phyloP scores from a whole-genome alignment of 2,888 invertebrate genomes.

The Pseudeuparius sepicola region DNA sequence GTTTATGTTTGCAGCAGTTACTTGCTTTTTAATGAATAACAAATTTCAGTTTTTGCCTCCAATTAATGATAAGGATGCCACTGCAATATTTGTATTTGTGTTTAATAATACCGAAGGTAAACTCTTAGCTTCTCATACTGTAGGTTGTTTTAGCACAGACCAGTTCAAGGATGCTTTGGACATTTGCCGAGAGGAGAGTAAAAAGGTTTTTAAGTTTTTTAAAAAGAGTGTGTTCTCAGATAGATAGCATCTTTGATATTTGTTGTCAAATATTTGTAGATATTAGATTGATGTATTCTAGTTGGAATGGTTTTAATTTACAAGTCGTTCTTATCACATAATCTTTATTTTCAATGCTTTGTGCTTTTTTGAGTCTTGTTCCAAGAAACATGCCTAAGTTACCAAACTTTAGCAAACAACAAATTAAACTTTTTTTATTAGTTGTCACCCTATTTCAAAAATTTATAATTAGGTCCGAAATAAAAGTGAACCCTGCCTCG shows the following conservation, averaged over 20 bases:
- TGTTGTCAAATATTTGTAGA: background rate
- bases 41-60: slow-evolving; percentile 36
- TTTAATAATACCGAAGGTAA: slow-evolving; percentile 57
- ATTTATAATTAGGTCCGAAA: no score
- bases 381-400: no score
- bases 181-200: slow-evolving; percentile 55
- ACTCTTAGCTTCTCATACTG: slow-evolving; percentile 55
- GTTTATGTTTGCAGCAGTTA: slow-evolving; percentile 68
- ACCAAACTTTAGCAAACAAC: no score
- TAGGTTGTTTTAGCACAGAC: slow-evolving; percentile 55
- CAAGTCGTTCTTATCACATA: no score
- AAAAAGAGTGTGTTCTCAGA: no score
- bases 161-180: slow-evolving; percentile 58
- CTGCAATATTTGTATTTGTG: slow-evolving; percentile 60
- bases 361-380: no score
- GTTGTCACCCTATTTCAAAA: no score
- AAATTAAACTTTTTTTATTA: no score
- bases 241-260: no score
- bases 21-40: slow-evolving; percentile 58
- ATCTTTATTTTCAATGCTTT: no score
- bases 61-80: slow-evolving; percentile 41
- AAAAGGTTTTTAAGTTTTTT: slow-evolving; percentile 63
- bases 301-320: slow-evolving; percentile 1
- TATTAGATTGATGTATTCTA: slow-evolving; percentile 1
- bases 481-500: no score